Conservation (phyloP, 92 coral and sea anemone species). For the Zoanthus solanderi region DNA sequence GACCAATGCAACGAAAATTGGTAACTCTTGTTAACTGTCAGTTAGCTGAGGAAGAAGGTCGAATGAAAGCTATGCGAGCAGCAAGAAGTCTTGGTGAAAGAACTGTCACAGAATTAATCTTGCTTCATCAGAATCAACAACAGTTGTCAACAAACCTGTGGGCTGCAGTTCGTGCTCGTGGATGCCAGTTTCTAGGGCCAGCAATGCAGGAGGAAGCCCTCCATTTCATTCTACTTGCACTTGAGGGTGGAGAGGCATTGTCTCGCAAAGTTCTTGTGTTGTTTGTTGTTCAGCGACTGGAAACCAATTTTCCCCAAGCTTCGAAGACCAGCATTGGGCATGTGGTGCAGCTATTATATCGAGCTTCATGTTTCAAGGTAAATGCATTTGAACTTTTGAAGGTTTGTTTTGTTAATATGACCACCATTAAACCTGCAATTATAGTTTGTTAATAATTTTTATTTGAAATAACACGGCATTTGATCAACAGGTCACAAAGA, state of each 20-base stretch:
- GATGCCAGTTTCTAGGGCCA: slow-evolving; percentile 99
- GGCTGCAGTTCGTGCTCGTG: slow-evolving; percentile 98
- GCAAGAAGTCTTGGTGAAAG: slow-evolving; percentile 98
- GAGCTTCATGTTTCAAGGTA: slow-evolving; percentile 95
- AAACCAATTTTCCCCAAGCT: slow-evolving; percentile 83
- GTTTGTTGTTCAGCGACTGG: slow-evolving; percentile 90
- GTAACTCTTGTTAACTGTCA: slow-evolving; percentile 98
- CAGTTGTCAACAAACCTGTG: slow-evolving; percentile 94
- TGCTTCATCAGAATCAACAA: slow-evolving; percentile 95
- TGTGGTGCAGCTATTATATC: slow-evolving; percentile 88
- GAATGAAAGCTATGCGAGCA: slow-evolving; percentile 97
- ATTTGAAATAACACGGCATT: not conserved
- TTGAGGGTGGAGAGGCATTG: slow-evolving; percentile 96
- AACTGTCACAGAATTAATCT: slow-evolving; percentile 95
- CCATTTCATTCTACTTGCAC: slow-evolving; percentile 86
- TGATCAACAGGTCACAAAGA: slow-evolving; percentile 74
- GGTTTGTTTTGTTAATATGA: not conserved
- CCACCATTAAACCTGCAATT: too few species aligned
- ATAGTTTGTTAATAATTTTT: too few species aligned
- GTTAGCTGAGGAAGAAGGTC: slow-evolving; percentile 95
- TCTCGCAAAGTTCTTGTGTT: slow-evolving; percentile 97
- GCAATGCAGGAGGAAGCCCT: slow-evolving; percentile 99
- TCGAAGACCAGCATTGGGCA: slow-evolving; percentile 94
- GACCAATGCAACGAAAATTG: slow-evolving; percentile 98
- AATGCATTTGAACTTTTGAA: too few species aligned